Percentiles rank a stretch among this genome's conserved stretches.
These are phyloP conservation scores for Sylvia atricapilla DNA, from an alignment of 2,113 vertebrate species.

Conservation along the genomic window DNA sequence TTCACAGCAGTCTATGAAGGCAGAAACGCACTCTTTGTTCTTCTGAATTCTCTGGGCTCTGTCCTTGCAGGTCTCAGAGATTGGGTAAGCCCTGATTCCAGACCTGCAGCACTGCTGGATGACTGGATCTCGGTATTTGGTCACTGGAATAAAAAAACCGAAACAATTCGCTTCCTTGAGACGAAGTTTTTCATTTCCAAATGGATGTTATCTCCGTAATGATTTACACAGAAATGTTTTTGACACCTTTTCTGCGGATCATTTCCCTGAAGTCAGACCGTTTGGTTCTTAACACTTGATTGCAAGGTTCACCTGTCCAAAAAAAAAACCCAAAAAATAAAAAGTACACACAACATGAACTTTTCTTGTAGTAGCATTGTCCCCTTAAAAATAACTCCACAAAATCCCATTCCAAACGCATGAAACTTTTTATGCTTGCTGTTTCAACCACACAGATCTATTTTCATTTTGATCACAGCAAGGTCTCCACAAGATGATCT, in stretches of 20 bases:
- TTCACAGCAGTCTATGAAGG: conserved; percentile 77
- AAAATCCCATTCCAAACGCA: neutral
- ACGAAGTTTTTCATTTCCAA: neutral
- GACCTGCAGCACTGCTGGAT: conserved; percentile 61
- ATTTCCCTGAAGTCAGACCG: conserved; percentile 10
- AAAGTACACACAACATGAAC: neutral
- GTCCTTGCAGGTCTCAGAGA: conserved; percentile 61
- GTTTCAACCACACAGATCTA: neutral
- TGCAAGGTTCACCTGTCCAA: conserved; percentile 65
- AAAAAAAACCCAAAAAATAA: neutral
- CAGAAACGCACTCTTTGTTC: neutral
- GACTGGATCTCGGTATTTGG: neutral
- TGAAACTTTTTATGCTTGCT: neutral
- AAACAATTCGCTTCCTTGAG: neutral
- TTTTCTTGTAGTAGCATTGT: neutral
- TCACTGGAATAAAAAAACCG: conserved; percentile 59
- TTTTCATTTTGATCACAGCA: neutral
- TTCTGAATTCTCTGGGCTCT: neutral
- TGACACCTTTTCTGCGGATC: conserved; percentile 63
- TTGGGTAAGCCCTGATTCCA: conserved; percentile 65
- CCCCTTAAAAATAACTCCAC: neutral
- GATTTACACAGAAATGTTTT: neutral
- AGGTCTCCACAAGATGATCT: neutral
- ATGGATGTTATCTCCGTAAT: neutral
- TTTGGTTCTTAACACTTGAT: conserved; percentile 67